Base-by-base conservation (phyloP, 53 echinoderm and acorn worm genomes). In the Actinopyga echinites region DNA sequence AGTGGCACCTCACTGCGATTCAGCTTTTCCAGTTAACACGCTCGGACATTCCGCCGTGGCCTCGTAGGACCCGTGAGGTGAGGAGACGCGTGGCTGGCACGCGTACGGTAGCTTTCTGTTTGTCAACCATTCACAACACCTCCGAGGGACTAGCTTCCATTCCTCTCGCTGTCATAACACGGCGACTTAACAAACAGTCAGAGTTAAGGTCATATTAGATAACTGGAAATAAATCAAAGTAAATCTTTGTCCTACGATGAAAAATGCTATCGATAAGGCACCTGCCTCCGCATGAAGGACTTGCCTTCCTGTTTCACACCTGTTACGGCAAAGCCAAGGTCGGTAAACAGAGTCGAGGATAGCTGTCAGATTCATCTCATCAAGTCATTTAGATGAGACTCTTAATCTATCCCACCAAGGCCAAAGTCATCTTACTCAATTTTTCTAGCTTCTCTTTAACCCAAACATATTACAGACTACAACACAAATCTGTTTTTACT, bases 181-280 rank as follows among this genome's bases (percentile, higher is more conserved):
- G 34, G 22, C 36, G 49, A 49, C 71, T 11, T 71, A 26, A 25
- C 25, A 71, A 71, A 26, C 24, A 71, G 71, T 71, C 71, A 71
- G 8, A 42, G 71, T 44, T 71, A 71, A 71, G 71, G 71, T 71
- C 71, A 71, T 42, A 44, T 71, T 71, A 71, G 71, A 44, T 71
- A 71, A 71, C 71, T 26, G 26, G 25, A 44, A 42, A 71, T 71
- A 71, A 71, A 71, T 71, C 71, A 71, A 12, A 38, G 42, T 26
- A 38, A 11, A 71, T 38, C 71, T 71, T 62, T 71, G 71, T 71
- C 42, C 44, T 21, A 26, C 25, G 44, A 49, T 49, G 49, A 49
- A 49, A 49, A 49, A 49, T 49, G 17, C 49, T 49, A 49, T 49
- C 49, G 17, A 49, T n/a, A 11, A 44, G 43, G 45, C 71, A 44